Conservation (phyloP, 2,888 invertebrate genomes). For the Pegoplata infirma region DNA sequence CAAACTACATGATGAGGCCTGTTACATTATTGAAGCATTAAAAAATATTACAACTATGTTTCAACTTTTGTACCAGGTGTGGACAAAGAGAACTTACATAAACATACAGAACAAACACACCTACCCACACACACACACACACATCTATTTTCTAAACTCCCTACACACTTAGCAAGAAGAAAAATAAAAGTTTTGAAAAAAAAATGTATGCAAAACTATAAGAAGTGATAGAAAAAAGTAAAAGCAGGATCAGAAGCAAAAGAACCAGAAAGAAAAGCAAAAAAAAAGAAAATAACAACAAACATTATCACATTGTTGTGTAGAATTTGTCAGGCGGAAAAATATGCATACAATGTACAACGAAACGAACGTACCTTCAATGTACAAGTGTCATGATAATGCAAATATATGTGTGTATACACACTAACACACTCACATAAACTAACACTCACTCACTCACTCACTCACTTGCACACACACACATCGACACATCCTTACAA, state of each 20-base stretch:
- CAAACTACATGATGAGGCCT: neutral
- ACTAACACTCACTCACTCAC: no score
- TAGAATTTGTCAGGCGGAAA: conserved; percentile 52
- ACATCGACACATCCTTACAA: neutral
- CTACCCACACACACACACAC: no score
- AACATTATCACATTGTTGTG: conserved; percentile 36
- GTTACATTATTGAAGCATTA: neutral
- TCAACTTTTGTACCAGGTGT: conserved; percentile 32
- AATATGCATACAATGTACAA: conserved; percentile 49
- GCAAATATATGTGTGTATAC: conserved; percentile 5
- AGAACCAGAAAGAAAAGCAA: neutral
- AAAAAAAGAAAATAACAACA: conserved; percentile 2
- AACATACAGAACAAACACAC: conserved; percentile 1
- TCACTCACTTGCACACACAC: no score
- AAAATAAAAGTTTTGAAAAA: neutral
- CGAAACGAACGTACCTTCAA: no score
- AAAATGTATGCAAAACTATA: neutral
- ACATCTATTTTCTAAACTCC: conserved; percentile 32
- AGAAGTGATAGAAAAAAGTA: conserved; percentile 16
- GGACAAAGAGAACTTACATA: conserved; percentile 15
- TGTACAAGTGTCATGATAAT: conserved; percentile 40
- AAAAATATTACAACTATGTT: conserved; percentile 25
- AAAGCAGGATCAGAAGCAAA: neutral
- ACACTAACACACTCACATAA: neutral
- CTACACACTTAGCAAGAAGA: conserved; percentile 3